Percentiles rank a stretch among this genome's conserved stretches.
Conservation (phyloP, 2,113 vertebrate genomes). For the Triplophysa tibetana region DNA sequence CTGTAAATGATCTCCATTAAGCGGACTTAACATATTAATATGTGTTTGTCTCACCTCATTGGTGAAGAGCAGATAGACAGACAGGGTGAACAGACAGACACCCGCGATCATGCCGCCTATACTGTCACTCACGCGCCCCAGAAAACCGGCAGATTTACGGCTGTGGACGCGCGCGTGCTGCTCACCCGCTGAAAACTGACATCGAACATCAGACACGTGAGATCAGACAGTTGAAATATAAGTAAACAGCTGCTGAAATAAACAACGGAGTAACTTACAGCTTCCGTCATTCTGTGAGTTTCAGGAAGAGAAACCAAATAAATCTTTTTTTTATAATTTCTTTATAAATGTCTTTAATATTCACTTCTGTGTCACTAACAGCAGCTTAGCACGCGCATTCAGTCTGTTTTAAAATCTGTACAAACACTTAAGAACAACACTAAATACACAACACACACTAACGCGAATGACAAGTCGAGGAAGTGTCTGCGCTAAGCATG, state of each 20-base stretch:
- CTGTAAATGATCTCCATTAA: too few species aligned
- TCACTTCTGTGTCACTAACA: background rate
- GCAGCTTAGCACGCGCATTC: background rate
- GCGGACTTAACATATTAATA: slow-evolving; percentile 60
- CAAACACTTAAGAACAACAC: background rate
- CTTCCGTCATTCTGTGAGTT: slow-evolving; percentile 11
- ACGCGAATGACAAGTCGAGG: background rate
- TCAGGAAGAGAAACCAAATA: background rate
- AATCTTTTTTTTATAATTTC: too few species aligned
- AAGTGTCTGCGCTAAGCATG: background rate
- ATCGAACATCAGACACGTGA: background rate
- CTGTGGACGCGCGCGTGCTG: slow-evolving; percentile 75
- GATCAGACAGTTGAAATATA: background rate
- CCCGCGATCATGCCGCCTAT: slow-evolving; percentile 85
- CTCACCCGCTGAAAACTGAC: slow-evolving; percentile 62
- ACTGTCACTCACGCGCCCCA: slow-evolving; percentile 89
- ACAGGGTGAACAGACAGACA: slow-evolving; percentile 80
- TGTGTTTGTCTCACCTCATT: slow-evolving; percentile 83
- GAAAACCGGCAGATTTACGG: slow-evolving; percentile 82
- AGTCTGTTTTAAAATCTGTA: background rate
- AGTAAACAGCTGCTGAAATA: too few species aligned
- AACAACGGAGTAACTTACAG: background rate
- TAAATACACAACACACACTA: background rate
- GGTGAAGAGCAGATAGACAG: slow-evolving; percentile 91
- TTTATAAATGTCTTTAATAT: background rate